phyloP scores from a whole-genome alignment of 30 jellyfish, hydroid and myxozoan genomes.

The Nemopilema nomurai region DNA sequence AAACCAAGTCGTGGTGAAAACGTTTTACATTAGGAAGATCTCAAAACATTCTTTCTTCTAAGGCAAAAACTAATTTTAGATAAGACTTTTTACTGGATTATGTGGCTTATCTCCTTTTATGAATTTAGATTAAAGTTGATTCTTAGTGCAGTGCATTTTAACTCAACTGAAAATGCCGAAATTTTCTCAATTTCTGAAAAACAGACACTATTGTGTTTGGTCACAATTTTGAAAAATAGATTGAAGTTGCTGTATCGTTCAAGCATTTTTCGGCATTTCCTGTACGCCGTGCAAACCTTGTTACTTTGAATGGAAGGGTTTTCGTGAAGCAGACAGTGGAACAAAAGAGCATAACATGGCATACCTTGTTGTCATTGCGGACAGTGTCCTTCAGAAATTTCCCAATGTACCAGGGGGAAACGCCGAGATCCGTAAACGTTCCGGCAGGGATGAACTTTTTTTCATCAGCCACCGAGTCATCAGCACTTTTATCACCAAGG shows the following conservation, averaged over 20 bases:
- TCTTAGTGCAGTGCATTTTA: background rate
- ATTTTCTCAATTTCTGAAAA: too few species aligned
- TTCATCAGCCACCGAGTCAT: background rate
- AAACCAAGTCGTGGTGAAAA: too few species aligned
- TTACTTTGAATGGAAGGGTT: background rate
- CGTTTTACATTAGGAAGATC: too few species aligned
- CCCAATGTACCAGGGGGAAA: slow-evolving; percentile 35
- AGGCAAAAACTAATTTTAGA: background rate
- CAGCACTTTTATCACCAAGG: background rate
- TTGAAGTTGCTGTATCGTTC: too few species aligned
- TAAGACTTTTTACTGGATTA: background rate
- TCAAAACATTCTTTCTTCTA: background rate
- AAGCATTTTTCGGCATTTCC: background rate
- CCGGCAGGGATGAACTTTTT: slow-evolving; percentile 1
- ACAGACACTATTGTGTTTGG: too few species aligned
- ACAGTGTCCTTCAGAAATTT: slow-evolving; percentile 35
- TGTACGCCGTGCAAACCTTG: background rate
- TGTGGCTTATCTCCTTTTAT: background rate
- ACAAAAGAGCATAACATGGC: background rate
- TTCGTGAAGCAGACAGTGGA: too few species aligned
- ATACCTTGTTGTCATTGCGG: slow-evolving; percentile 48
- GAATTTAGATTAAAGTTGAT: background rate
- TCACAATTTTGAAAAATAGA: too few species aligned
- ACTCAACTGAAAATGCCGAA: background rate
- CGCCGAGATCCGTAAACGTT: slow-evolving; percentile 1